Conservation (phyloP, 2,797 vertebrate genomes). For the Sebastes vulpes region DNA sequence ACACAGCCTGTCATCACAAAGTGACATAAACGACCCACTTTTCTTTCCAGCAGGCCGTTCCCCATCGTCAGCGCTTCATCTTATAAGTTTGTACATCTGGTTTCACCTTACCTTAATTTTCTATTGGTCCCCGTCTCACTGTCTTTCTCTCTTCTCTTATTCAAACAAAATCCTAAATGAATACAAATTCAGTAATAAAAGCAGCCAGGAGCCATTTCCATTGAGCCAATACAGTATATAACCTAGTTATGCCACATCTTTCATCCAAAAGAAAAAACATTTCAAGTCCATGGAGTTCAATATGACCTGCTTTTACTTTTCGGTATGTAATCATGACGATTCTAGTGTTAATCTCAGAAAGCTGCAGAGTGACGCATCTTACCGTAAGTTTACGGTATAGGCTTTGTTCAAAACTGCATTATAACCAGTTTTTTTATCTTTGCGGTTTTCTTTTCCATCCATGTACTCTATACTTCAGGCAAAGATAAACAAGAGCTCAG, state of each 20-base stretch:
- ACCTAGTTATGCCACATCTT: background rate
- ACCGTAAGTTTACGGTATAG: background rate
- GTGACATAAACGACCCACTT: conserved; percentile 74
- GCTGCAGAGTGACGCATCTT: background rate
- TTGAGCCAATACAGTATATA: background rate
- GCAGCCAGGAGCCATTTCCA: background rate
- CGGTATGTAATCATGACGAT: background rate
- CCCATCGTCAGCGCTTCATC: background rate
- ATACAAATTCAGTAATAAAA: background rate
- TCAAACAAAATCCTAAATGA: background rate
- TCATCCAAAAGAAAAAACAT: background rate
- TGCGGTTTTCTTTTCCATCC: background rate
- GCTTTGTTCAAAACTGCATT: background rate
- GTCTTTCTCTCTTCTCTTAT: background rate
- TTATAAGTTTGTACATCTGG: background rate
- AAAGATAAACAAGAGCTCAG: background rate
- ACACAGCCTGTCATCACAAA: conserved; percentile 72
- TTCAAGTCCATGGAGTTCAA: background rate
- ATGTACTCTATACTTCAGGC: background rate
- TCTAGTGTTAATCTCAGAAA: background rate
- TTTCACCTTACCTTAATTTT: conserved; percentile 7
- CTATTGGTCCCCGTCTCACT: background rate
- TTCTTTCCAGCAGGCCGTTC: conserved; percentile 12
- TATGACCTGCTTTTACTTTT: background rate
- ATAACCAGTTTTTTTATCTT: background rate